Evolutionary conservation across 2,888 invertebrate genomes (phyloP).

Genomic region (Tipula unca): DNA sequence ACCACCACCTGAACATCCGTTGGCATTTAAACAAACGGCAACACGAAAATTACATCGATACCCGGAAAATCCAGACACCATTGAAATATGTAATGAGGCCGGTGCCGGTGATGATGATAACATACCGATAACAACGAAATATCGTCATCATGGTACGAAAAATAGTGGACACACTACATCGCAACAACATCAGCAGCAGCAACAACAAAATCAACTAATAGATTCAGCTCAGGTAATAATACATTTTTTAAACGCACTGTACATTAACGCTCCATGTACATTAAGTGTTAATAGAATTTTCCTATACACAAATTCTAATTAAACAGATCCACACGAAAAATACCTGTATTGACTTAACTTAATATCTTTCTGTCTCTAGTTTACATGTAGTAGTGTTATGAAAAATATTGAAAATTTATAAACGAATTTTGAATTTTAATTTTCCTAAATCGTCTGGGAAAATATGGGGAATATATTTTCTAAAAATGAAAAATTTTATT

Average conservation of each 20-base stretch:
- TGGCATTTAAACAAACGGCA: not conserved
- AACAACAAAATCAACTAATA: not conserved
- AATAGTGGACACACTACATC: not conserved
- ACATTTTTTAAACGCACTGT: not conserved
- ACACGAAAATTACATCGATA: conserved; percentile 34
- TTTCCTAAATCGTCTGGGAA: not conserved
- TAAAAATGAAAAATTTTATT: not conserved
- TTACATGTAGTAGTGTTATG: not conserved
- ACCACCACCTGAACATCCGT: conserved; percentile 63
- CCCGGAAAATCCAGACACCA: conserved; percentile 37
- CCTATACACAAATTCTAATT: not conserved
- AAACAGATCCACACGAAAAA: not conserved
- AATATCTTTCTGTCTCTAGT: not conserved
- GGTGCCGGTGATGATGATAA: not conserved
- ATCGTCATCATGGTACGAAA: not conserved
- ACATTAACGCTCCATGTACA: not conserved
- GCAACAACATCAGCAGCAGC: not conserved
- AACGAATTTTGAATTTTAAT: not conserved
- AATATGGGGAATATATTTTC: not conserved
- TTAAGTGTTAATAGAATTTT: not conserved
- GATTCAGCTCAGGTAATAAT: not conserved
- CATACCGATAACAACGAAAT: not conserved
- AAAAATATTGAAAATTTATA: not conserved
- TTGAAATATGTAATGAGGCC: conserved; percentile 35
- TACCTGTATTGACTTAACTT: not conserved